Base-by-base conservation (phyloP, 2,113 vertebrate species). In the Phocoena phocoena region DNA sequence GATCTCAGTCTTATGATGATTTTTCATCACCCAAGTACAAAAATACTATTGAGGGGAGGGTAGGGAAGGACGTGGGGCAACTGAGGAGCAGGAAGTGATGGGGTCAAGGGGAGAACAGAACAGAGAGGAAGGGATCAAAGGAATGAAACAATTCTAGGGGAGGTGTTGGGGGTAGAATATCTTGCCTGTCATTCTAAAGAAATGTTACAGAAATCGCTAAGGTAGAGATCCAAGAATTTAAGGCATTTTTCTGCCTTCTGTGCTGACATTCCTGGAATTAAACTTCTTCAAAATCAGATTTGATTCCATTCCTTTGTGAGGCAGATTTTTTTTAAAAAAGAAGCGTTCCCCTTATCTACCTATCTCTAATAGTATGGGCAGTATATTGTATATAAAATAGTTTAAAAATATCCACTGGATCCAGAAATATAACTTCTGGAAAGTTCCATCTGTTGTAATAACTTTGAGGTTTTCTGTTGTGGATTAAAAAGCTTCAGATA, bases 251-350 rank as follows among this genome's bases (percentile, higher is more conserved):
- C 38, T 77, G 3, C 5, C 9, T 41, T 85, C 44, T 88, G 26
- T 88, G 58, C 28, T 23, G 8, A 91, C n/a, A 41, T 67, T 63
- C 20, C 58, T 41, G 28, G 68, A 67, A 65, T 85, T 68, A 47
- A 83, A 36, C 36, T 38, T 50, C 47, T 50, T 50, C 47, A 50
- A 50, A 50, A 50, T 50, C 41, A 94, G 20, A 41, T 88, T 41
- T 87, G 33, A 76, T 77, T 58, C 60, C 8, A 47, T 58, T 74
- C 26, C 18, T 94, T 91, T 90, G 15, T 91, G 70, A 95, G 38
- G 31, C n/a, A 77, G 25, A 55, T 11, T 2, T 5, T 23, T 60
- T 60, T 50, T 0, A 63, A 82, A 26, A 83, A 47, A 74, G 62
- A 73, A 38, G 20, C 7, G 20, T 25, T 33, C 8, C 13, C 18